Base-by-base conservation (phyloP, 2,797 vertebrate species). In the Zenarchopterus dispar region DNA sequence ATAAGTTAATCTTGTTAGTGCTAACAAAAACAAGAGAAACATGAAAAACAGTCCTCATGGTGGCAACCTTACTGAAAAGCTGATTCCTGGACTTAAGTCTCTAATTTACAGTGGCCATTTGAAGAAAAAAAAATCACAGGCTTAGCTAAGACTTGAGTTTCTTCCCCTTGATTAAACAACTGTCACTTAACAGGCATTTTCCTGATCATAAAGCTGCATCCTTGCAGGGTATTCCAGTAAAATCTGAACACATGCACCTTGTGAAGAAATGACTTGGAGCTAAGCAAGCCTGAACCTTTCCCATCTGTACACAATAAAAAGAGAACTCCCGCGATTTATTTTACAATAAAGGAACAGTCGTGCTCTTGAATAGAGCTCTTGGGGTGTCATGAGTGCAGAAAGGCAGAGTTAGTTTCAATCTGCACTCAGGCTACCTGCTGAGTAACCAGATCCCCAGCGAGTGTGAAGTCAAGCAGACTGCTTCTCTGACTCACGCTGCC, bases 391-490 rank as follows among this genome's bases (percentile, higher is more conserved):
- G 67, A 81, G 69, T 44, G 42, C 65, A 75, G 81, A 84, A 86
- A 80, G 80, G 85, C 84, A 79, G 86, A 83, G 74, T 88, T 85
- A 71, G 88, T 87, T 91, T 89, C 86, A 86, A 85, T 90, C 88
- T 84, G 80, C 78, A 75, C 80, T 81, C 42, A 8, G 79, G 80
- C 89, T 90, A 86, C 92, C 92, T 92, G 90, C 89, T 91, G 92
- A 84, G 91, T 85, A 88, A 88, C 82, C 82, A 90, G 89, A 91
- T 90, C 84, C 89, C 84, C 75, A 78, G 86, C 53, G 70, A 90
- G 92, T 83, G 89, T 89, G 86, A 93, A 92, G 84, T 89, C 88
- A 87, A 86, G 72, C 77, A 89, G 86, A 85, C 87, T 70, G 84
- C 84, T 83, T 62, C 84, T 85, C 84, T 85, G 81, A 90, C 85